A percentile compares a stretch with the other conserved stretches of the same genome.
Conservation (phyloP, 2,888 invertebrate genomes). For the Metacarcinus magister region DNA sequence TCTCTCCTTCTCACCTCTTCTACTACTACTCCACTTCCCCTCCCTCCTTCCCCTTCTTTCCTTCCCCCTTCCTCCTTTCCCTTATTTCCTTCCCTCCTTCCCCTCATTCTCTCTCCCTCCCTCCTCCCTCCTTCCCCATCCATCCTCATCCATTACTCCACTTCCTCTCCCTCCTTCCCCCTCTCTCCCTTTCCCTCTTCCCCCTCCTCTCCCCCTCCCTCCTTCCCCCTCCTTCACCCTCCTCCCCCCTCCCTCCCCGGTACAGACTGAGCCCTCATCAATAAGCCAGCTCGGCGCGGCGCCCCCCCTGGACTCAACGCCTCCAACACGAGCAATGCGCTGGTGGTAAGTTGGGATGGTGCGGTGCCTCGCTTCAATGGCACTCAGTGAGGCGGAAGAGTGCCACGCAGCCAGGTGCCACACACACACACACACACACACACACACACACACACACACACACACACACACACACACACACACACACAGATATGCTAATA, state of each 20-base stretch:
- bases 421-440: not conserved
- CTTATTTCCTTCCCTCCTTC: not conserved
- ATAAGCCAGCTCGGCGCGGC: conserved; percentile 1
- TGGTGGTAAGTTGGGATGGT: not conserved
- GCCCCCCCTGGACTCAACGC: not conserved
- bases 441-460: conserved; percentile 32
- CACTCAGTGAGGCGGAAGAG: not conserved
- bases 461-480: conserved; percentile 22
- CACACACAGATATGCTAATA: not conserved
- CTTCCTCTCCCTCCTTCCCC: no score
- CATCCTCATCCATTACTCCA: not conserved
- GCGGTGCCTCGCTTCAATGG: conserved; percentile 40
- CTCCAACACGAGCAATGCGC: not conserved
- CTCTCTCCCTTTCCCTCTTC: not conserved
- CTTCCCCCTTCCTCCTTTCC: not conserved
- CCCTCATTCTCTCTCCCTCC: not conserved
- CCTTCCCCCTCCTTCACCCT: not conserved
- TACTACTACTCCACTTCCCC: not conserved
- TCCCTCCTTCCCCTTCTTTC: not conserved
- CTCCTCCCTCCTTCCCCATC: not conserved
- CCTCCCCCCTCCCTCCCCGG: not conserved
- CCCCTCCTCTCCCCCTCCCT: not conserved
- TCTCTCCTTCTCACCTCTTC: no score
- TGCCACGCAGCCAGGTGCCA: not conserved
- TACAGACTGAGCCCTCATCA: not conserved